Conservation (phyloP, 2,113 vertebrate species). For the Pseudopodoces humilis region DNA sequence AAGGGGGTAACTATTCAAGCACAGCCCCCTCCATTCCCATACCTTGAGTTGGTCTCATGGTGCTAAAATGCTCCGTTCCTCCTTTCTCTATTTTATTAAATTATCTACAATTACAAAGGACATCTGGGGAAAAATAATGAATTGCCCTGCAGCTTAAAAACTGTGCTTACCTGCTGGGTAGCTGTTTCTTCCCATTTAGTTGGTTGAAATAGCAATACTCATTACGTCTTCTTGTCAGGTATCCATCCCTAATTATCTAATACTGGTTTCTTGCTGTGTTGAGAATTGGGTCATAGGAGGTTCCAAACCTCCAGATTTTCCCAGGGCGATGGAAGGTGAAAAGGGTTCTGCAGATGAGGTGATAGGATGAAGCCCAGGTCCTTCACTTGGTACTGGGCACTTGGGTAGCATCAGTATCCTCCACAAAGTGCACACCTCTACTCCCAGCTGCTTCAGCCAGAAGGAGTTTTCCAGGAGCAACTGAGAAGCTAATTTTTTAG, state of each 20-base stretch:
- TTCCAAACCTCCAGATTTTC: slow-evolving; percentile 9
- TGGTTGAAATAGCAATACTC: slow-evolving; percentile 15
- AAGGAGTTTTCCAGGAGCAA: slow-evolving; percentile 23
- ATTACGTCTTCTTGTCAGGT: slow-evolving; percentile 45
- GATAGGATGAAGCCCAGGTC: background rate
- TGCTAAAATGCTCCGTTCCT: background rate
- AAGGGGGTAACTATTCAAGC: background rate
- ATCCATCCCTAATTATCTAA: slow-evolving; percentile 44
- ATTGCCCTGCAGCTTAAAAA: slow-evolving; percentile 45
- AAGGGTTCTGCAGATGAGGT: background rate
- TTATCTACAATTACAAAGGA: slow-evolving; percentile 59
- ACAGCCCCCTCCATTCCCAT: background rate
- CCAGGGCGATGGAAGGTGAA: background rate
- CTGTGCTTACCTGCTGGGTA: slow-evolving; percentile 44
- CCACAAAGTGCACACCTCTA: background rate
- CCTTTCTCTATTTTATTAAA: slow-evolving; percentile 51
- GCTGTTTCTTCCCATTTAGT: slow-evolving; percentile 35
- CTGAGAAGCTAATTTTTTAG: slow-evolving; percentile 22
- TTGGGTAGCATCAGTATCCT: background rate
- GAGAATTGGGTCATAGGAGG: background rate
- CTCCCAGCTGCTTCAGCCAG: background rate
- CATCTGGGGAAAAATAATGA: slow-evolving; percentile 57
- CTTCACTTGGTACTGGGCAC: background rate
- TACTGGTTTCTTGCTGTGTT: slow-evolving; percentile 8
- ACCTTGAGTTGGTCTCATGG: background rate